A percentile compares a stretch with the other conserved stretches of the same genome.
Evolutionary conservation across 2,888 invertebrate species (phyloP).

Genomic region (Villa cingulata): DNA sequence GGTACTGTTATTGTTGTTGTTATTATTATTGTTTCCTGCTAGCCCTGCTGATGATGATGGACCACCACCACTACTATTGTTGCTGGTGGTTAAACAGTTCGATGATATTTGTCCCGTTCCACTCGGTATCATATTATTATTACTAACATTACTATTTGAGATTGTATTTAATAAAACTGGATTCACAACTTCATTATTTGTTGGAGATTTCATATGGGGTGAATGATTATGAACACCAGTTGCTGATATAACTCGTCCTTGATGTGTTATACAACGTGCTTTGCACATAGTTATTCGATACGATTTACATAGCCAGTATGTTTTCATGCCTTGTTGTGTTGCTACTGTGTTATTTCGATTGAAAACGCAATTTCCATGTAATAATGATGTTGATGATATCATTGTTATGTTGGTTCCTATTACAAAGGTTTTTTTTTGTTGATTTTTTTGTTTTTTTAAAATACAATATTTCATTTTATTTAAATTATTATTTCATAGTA

Average conservation of each 20-base stretch:
- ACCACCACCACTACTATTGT: too few species aligned
- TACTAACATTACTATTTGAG: neutral
- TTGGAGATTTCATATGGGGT: slow-evolving; percentile 30
- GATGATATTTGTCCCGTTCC: neutral
- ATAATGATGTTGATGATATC: slow-evolving; percentile 35
- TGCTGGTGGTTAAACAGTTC: neutral
- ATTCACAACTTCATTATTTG: slow-evolving; percentile 4
- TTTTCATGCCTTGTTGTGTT: slow-evolving; percentile 38
- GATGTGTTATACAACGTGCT: slow-evolving; percentile 36
- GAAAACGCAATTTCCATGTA: slow-evolving; percentile 36
- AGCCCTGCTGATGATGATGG: too few species aligned
- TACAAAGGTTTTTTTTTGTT: too few species aligned
- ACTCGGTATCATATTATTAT: neutral
- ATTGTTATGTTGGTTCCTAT: slow-evolving; percentile 24
- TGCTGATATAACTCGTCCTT: slow-evolving; percentile 35
- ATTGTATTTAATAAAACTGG: too few species aligned
- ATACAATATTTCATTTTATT: too few species aligned
- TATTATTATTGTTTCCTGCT: neutral
- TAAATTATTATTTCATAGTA: too few species aligned
- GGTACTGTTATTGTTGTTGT: neutral
- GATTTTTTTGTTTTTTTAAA: too few species aligned
- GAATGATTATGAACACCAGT: slow-evolving; percentile 36
- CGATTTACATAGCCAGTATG: slow-evolving; percentile 37
- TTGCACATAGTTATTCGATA: slow-evolving; percentile 37
- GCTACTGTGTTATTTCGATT: slow-evolving; percentile 38